A percentile compares a stretch with the other conserved stretches of the same genome.
phyloP scores from a whole-genome alignment of 2,888 invertebrate genomes.

The Saturnia japonica region DNA sequence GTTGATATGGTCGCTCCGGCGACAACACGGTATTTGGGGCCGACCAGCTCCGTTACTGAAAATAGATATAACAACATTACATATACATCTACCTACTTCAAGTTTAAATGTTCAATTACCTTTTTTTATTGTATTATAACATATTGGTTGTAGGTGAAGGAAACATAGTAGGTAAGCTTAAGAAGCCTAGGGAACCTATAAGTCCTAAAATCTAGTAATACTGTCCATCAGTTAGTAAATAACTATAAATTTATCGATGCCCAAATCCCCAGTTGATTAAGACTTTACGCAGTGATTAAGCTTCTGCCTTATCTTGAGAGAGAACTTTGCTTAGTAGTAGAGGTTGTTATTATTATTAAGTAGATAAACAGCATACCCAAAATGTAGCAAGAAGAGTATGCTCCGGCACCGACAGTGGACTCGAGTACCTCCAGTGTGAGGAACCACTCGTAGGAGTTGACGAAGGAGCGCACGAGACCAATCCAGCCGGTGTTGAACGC shows the following conservation, averaged over 20 bases:
- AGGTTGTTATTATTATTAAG: background rate
- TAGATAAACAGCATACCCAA: conserved; percentile 4
- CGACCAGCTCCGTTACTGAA: conserved; percentile 88
- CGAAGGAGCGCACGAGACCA: conserved; percentile 82
- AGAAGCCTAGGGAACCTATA: no score
- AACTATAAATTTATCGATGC: no score
- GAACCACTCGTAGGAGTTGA: conserved; percentile 85
- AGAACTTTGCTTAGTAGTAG: background rate
- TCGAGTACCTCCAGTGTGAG: conserved; percentile 86
- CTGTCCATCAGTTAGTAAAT: no score
- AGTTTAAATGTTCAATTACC: no score
- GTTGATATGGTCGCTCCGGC: conserved; percentile 86
- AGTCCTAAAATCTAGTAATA: no score
- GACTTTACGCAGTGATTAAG: background rate
- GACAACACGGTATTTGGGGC: conserved; percentile 86
- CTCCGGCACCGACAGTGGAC: conserved; percentile 84
- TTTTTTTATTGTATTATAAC: no score
- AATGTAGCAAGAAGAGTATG: conserved; percentile 78
- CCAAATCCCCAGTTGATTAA: background rate
- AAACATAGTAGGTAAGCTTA: no score
- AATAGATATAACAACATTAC: background rate
- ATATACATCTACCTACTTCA: background rate
- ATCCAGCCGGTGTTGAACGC: conserved; percentile 84
- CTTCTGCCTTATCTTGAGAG: background rate
- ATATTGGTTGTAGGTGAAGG: no score